These are phyloP conservation scores for Theocolax elegans DNA, from an alignment of 1,140 invertebrate species.

Conservation along the genomic window DNA sequence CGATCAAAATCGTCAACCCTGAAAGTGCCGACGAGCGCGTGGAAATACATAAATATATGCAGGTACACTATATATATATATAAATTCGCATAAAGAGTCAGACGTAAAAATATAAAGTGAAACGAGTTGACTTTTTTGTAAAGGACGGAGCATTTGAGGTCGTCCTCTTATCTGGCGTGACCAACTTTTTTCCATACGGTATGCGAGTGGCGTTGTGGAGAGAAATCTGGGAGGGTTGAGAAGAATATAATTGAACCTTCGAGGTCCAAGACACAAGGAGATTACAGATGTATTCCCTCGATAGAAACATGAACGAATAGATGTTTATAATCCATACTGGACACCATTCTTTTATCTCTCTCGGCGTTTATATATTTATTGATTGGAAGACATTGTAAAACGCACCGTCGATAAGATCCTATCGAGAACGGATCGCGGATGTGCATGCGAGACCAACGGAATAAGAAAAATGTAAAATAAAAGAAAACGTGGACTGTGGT, in stretches of 20 bases:
- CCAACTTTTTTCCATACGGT: conserved; percentile 16
- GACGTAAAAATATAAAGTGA: too few species aligned
- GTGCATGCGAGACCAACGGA: not conserved
- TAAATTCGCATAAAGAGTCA: too few species aligned
- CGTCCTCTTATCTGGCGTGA: conserved; percentile 31
- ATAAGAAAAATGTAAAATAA: not conserved
- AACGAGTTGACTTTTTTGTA: too few species aligned
- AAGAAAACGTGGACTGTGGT: too few species aligned
- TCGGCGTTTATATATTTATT: conserved; percentile 3
- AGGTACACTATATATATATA: too few species aligned
- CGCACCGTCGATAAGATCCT: not conserved
- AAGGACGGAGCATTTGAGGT: too few species aligned
- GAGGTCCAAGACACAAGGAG: not conserved
- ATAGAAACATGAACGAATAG: not conserved
- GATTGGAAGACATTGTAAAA: not conserved
- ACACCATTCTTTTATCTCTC: not conserved
- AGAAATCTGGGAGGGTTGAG: not conserved
- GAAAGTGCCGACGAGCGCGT: too few species aligned
- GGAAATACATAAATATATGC: too few species aligned
- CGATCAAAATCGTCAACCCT: too few species aligned
- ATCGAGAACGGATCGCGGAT: not conserved
- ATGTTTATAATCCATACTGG: not conserved
- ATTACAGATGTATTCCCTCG: not conserved
- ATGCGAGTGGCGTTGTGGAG: not conserved
- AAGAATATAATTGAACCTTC: conserved; percentile 5